phyloP scores from a whole-genome alignment of 2,797 vertebrate species.

The Spheniscus humboldti region DNA sequence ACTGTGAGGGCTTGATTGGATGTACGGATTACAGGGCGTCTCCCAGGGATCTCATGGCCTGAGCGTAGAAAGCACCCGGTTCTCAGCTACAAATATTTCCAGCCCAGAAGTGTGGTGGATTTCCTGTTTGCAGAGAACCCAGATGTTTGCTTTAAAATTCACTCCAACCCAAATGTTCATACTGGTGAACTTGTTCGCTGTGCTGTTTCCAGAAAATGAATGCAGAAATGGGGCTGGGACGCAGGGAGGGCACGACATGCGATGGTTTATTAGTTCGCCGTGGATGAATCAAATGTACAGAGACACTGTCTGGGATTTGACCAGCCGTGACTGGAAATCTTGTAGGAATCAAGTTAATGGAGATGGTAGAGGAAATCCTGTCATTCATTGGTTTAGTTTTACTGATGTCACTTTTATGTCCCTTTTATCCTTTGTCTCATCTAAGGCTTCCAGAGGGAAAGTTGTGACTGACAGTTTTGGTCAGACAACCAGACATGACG shows the following conservation, averaged over 20 bases:
- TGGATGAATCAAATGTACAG: not conserved
- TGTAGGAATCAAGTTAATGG: conserved; percentile 8
- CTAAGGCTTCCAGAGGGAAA: conserved; percentile 43
- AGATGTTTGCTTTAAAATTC: conserved; percentile 43
- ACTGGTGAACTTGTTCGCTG: not conserved
- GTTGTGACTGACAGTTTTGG: conserved; percentile 54
- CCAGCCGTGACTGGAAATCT: not conserved
- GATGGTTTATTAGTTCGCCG: not conserved
- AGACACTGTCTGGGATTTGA: not conserved
- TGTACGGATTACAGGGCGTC: not conserved
- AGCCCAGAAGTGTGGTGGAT: not conserved
- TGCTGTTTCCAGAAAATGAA: not conserved
- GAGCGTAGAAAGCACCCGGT: not conserved
- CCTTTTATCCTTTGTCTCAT: conserved; percentile 39
- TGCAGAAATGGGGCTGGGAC: not conserved
- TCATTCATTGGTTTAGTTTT: conserved; percentile 22
- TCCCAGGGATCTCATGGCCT: not conserved
- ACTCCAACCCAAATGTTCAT: not conserved
- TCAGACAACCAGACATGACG: conserved; percentile 52
- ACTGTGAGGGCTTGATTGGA: not conserved
- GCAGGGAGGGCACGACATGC: not conserved
- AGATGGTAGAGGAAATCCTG: conserved; percentile 61
- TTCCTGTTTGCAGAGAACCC: conserved; percentile 39
- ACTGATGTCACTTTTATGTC: conserved; percentile 59
- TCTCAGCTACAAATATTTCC: not conserved